phyloP scores from a whole-genome alignment of 53 echinoderm and acorn worm genomes.

The Holothuria leucospilota region DNA sequence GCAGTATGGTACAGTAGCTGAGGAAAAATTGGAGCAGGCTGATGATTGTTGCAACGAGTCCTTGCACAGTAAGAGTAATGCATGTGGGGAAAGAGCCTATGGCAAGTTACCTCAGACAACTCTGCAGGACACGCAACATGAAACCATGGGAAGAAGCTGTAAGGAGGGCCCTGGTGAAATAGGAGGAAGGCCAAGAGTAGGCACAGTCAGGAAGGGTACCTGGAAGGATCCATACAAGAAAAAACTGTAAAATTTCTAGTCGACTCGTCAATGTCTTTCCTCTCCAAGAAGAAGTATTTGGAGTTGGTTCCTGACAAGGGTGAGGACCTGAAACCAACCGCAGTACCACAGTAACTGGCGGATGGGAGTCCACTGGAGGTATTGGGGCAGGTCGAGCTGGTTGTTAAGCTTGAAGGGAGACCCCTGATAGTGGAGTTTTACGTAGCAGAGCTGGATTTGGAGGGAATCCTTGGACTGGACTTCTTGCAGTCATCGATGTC shows the following conservation, averaged over 20 bases:
- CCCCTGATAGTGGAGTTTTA: background rate
- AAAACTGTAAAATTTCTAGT: background rate
- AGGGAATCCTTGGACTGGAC: slow-evolving; percentile 56
- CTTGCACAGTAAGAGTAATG: too few species aligned
- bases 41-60: too few species aligned
- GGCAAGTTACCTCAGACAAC: too few species aligned
- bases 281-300: background rate
- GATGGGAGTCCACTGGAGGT: slow-evolving; percentile 13
- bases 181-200: background rate
- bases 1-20: too few species aligned
- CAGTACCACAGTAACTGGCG: background rate
- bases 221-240: background rate
- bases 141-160: too few species aligned
- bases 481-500: slow-evolving; percentile 49
- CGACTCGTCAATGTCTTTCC: background rate
- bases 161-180: too few species aligned
- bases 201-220: slow-evolving; percentile 11
- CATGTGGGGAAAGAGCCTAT: too few species aligned
- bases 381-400: background rate
- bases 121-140: too few species aligned
- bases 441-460: slow-evolving; percentile 50
- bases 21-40: too few species aligned
- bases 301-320: background rate
- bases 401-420: background rate
- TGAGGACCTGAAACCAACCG: background rate